phyloP scores from a whole-genome alignment of 2,888 invertebrate genomes.

The Drosophila pseudotalamancana region DNA sequence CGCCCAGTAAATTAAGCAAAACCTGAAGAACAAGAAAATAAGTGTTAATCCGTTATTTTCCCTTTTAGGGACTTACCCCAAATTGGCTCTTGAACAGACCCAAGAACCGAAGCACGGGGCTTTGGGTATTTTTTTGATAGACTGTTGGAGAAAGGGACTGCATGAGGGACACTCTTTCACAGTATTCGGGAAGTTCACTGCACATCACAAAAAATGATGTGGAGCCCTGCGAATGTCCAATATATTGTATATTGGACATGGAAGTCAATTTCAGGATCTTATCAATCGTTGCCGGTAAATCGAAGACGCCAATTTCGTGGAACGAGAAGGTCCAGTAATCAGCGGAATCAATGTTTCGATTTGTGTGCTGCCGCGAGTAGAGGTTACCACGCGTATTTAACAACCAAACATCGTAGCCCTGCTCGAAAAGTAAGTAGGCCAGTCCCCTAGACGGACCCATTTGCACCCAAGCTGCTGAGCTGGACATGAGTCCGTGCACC shows the following conservation, averaged over 20 bases:
- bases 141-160: constrained; percentile 59
- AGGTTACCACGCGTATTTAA: constrained; percentile 56
- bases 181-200: constrained; percentile 37
- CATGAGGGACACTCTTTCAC: constrained; percentile 40
- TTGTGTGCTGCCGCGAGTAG: constrained; percentile 38
- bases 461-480: constrained; percentile 49
- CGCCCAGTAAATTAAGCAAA: constrained; percentile 46
- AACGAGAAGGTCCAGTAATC: constrained; percentile 52
- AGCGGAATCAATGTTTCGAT: not conserved
- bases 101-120: constrained; percentile 47
- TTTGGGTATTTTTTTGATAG: constrained; percentile 22
- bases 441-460: constrained; percentile 48
- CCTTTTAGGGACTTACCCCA: constrained; percentile 45
- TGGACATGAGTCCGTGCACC: constrained; percentile 59
- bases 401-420: constrained; percentile 60
- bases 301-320: constrained; percentile 56
- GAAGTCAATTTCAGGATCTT: constrained; percentile 5
- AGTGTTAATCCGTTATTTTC: no score
- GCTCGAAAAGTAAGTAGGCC: constrained; percentile 40
- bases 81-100: constrained; percentile 24
- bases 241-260: constrained; percentile 34
- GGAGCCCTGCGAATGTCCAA: constrained; percentile 59
- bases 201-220: constrained; percentile 59
- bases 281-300: constrained; percentile 49
- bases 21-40: constrained; percentile 10